phyloP scores from a whole-genome alignment of 1,140 invertebrate genomes.

The Magallana angulata region DNA sequence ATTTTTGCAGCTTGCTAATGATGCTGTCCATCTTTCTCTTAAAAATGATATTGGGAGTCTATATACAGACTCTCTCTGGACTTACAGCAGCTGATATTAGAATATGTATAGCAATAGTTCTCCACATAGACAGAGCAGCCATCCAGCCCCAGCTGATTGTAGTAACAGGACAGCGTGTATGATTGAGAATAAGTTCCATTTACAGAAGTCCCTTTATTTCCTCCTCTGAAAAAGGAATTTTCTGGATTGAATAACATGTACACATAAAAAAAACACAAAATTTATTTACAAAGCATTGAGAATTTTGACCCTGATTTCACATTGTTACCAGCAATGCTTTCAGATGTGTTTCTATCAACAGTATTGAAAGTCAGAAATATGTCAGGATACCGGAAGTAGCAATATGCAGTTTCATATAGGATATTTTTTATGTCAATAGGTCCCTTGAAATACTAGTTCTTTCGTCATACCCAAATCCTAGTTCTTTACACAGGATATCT shows the following conservation, averaged over 20 bases:
- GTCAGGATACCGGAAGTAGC: no score
- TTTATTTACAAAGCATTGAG: neutral
- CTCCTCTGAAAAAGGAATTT: neutral
- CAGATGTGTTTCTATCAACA: neutral
- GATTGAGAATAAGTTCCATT: neutral
- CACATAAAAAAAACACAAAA: neutral
- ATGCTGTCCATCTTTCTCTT: neutral
- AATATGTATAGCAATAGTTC: neutral
- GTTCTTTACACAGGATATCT: neutral
- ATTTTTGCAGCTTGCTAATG: neutral
- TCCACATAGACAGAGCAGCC: neutral
- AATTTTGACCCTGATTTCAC: neutral
- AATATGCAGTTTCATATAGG: neutral
- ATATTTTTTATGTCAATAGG: neutral
- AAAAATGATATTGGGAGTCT: neutral
- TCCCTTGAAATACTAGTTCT: neutral
- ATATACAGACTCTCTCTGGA: neutral
- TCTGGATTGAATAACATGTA: neutral
- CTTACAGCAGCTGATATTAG: constrained; percentile 21
- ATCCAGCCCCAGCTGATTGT: neutral
- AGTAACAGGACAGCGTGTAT: neutral
- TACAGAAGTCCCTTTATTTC: neutral
- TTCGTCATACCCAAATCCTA: neutral
- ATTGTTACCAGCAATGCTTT: neutral
- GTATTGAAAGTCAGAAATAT: neutral